Percentiles rank a stretch among this genome's conserved stretches.
Conservation (phyloP, 2,797 vertebrate genomes). For the Microctenopoma stevenorrisi region DNA sequence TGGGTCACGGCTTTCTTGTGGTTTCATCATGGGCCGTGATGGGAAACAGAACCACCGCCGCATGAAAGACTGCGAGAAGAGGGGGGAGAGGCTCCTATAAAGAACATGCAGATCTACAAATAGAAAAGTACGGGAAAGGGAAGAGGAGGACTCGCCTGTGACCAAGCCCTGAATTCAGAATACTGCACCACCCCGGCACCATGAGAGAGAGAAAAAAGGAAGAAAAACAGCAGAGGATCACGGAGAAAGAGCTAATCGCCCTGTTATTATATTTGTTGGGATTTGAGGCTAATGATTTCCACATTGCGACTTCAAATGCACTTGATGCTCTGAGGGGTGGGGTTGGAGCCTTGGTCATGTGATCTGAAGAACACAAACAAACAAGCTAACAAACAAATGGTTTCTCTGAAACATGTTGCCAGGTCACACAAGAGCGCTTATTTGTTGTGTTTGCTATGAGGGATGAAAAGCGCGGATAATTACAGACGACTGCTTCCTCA, state of each 20-base stretch:
- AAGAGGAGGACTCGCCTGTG: constrained; percentile 69
- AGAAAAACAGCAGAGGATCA: constrained; percentile 56
- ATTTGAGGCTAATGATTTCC: constrained; percentile 84
- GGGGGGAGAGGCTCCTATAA: constrained; percentile 64
- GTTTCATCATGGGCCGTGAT: constrained; percentile 81
- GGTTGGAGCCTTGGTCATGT: constrained; percentile 57
- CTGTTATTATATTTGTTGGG: constrained; percentile 83
- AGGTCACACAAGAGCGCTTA: constrained; percentile 66
- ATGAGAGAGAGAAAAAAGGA: constrained; percentile 19
- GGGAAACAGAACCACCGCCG: constrained; percentile 82
- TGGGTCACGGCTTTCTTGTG: constrained; percentile 80
- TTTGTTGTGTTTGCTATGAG: constrained; percentile 70
- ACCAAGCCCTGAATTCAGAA: constrained; percentile 66
- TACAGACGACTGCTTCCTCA: constrained; percentile 76
- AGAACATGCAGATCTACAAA: constrained; percentile 79
- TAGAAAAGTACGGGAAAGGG: constrained; percentile 76
- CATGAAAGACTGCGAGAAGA: constrained; percentile 73
- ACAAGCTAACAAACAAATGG: constrained; percentile 67
- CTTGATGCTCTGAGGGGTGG: constrained; percentile 56
- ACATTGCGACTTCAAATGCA: constrained; percentile 78
- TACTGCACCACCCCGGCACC: constrained; percentile 62
- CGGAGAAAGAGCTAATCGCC: constrained; percentile 74
- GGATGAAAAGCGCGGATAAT: constrained; percentile 78
- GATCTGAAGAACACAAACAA: constrained; percentile 72
- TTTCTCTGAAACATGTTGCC: constrained; percentile 50